Conservation (phyloP, 2,888 invertebrate genomes). For the Piscicola geometra region DNA sequence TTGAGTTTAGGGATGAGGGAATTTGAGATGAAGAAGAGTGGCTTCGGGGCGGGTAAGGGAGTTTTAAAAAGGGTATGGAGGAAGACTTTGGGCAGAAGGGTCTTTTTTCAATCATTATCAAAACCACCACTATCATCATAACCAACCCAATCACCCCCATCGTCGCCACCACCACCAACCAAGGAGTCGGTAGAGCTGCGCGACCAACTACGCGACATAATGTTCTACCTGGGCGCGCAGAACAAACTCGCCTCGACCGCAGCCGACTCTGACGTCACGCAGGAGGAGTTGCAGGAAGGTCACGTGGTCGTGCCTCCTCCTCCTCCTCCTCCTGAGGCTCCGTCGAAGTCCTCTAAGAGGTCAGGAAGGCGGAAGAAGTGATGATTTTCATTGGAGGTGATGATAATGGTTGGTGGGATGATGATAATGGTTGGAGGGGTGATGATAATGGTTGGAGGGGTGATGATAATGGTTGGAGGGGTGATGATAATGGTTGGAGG, state of each 20-base stretch:
- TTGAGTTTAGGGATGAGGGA: not conserved
- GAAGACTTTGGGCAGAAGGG: no score
- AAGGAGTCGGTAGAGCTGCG: constrained; percentile 73
- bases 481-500: constrained; percentile 1
- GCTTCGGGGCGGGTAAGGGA: no score
- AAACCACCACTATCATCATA: not conserved
- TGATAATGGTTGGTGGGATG: no score
- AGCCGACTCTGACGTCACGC: constrained; percentile 41
- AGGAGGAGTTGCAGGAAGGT: constrained; percentile 59
- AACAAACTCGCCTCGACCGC: constrained; percentile 55
- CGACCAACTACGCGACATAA: constrained; percentile 89
- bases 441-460: not conserved
- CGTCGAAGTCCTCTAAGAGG: constrained; percentile 6
- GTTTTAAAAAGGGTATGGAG: no score
- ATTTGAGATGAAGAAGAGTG: no score
- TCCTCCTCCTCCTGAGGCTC: not conserved
- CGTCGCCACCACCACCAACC: constrained; percentile 2
- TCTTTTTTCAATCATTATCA: no score
- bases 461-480: not conserved
- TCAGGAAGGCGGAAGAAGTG: constrained; percentile 15
- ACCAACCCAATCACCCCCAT: not conserved
- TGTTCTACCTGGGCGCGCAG: constrained; percentile 92
- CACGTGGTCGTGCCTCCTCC: constrained; percentile 60
- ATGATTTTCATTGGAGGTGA: not conserved
- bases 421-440: not conserved